A percentile compares a stretch with the other conserved stretches of the same genome.
Conservation (phyloP, 2,113 vertebrate species). For the Macroglossus sobrinus region DNA sequence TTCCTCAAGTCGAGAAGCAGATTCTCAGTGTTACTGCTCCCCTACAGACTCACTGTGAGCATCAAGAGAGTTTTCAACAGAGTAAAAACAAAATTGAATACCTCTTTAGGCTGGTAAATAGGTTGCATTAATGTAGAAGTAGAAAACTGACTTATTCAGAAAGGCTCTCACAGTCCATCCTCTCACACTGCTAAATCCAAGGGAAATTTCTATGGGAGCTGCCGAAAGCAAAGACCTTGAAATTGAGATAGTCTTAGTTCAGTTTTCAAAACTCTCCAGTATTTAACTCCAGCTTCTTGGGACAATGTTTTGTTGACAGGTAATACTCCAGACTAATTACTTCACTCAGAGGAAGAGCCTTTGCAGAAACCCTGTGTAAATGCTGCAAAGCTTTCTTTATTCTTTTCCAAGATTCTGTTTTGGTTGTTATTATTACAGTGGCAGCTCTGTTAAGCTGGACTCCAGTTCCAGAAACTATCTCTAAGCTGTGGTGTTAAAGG, state of each 20-base stretch:
- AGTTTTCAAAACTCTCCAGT: slow-evolving; percentile 34
- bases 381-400: slow-evolving; percentile 9
- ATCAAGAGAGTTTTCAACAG: slow-evolving; percentile 48
- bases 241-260: slow-evolving; percentile 7
- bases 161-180: slow-evolving; percentile 1
- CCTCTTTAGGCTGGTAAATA: not conserved
- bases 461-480: slow-evolving; percentile 16
- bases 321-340: slow-evolving; percentile 19
- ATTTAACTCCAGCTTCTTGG: slow-evolving; percentile 29
- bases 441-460: slow-evolving; percentile 34
- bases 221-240: not conserved
- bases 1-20: slow-evolving; percentile 44
- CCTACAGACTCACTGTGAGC: slow-evolving; percentile 41
- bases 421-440: slow-evolving; percentile 34
- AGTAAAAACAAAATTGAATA: slow-evolving; percentile 70
- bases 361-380: slow-evolving; percentile 52
- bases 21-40: slow-evolving; percentile 50
- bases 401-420: not conserved
- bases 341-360: slow-evolving; percentile 29
- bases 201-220: not conserved
- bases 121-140: not conserved
- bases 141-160: slow-evolving; percentile 13
- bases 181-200: not conserved
- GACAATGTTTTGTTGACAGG: slow-evolving; percentile 41
- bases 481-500: slow-evolving; percentile 19